Evolutionary conservation across 2,888 invertebrate genomes (phyloP).

Genomic region (Tyria jacobaeae): DNA sequence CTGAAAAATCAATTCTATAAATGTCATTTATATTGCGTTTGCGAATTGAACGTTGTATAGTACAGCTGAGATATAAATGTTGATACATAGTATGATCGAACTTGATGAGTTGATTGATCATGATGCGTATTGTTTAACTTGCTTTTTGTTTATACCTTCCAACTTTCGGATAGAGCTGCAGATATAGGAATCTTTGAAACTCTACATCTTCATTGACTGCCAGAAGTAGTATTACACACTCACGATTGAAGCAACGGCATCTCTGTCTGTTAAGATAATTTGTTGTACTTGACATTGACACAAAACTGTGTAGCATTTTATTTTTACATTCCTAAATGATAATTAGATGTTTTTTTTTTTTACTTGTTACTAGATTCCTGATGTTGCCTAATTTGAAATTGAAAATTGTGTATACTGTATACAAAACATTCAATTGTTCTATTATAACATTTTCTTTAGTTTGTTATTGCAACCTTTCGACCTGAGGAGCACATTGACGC

Average conservation of each 20-base stretch:
- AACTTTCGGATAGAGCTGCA: conserved; percentile 21
- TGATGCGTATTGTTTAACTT: conserved; percentile 35
- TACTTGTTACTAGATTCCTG: conserved; percentile 27
- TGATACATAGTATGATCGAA: conserved; percentile 15
- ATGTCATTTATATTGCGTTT: neutral
- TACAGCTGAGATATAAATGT: conserved; percentile 3
- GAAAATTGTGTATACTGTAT: conserved; percentile 8
- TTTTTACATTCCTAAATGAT: conserved; percentile 72
- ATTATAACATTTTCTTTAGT: conserved; percentile 2
- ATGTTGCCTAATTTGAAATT: conserved; percentile 14
- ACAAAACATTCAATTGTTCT: neutral
- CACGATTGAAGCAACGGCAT: neutral
- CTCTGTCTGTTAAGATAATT: conserved; percentile 22
- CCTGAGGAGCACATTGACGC: conserved; percentile 41
- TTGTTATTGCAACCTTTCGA: conserved; percentile 7
- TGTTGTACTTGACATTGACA: conserved; percentile 38
- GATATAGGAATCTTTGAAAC: neutral
- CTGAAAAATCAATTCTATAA: neutral
- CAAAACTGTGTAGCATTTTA: conserved; percentile 61
- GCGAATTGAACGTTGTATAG: conserved; percentile 1
- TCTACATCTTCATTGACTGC: neutral
- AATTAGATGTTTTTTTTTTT: conserved; percentile 54
- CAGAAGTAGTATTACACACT: too few relatives aligned
- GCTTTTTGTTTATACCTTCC: conserved; percentile 25
- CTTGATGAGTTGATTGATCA: conserved; percentile 26